A percentile compares a stretch with the other conserved stretches of the same genome.
phyloP scores from a whole-genome alignment of 1,140 invertebrate genomes.

The Bathynomus jamesi region DNA sequence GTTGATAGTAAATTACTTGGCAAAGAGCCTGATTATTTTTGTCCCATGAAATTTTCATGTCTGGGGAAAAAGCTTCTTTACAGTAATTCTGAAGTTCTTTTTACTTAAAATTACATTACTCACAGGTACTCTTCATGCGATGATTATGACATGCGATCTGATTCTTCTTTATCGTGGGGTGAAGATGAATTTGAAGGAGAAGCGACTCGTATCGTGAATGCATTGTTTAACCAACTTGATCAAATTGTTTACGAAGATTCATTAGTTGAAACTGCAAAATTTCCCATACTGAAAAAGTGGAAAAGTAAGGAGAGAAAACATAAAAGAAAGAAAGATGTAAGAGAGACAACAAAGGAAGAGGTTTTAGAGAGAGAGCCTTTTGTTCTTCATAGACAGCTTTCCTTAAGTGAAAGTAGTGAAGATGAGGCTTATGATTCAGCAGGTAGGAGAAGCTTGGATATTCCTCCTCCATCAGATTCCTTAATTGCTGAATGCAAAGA shows the following conservation, averaged over 20 bases:
- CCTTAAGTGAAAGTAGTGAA: not conserved
- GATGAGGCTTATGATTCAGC: not conserved
- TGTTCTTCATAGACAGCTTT: no score
- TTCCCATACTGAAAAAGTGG: no score
- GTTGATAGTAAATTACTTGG: not conserved
- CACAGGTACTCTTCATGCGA: not conserved
- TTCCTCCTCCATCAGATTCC: not conserved
- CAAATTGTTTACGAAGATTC: constrained; percentile 24
- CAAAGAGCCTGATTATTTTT: not conserved
- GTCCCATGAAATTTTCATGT: not conserved
- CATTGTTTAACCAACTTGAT: constrained; percentile 32
- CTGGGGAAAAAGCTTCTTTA: not conserved
- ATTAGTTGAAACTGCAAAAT: not conserved
- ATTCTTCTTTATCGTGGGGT: constrained; percentile 35
- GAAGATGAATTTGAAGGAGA: constrained; percentile 37
- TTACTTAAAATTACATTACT: not conserved
- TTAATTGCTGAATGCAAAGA: not conserved
- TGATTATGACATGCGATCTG: constrained; percentile 5
- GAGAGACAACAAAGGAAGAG: no score
- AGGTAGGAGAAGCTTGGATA: not conserved
- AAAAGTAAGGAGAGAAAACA: no score
- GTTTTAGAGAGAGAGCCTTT: no score
- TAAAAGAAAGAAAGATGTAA: no score
- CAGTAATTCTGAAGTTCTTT: not conserved
- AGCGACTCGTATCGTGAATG: constrained; percentile 29